Percentiles rank a stretch among this genome's conserved stretches.
phyloP scores from a whole-genome alignment of 92 coral and sea anemone genomes.

The Hydrozoanthus gracilis region DNA sequence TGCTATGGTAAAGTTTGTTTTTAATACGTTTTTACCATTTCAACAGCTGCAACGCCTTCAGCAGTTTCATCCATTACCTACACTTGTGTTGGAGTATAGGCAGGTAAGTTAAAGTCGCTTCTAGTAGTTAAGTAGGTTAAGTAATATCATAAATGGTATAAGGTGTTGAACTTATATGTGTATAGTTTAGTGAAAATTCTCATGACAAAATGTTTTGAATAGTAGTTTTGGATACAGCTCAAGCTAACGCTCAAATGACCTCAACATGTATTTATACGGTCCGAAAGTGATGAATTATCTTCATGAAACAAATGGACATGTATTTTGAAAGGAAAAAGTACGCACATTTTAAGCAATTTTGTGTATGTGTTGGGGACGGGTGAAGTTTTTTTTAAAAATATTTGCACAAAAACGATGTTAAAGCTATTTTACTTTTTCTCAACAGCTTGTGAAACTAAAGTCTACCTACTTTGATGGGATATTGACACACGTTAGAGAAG shows the following conservation, averaged over 20 bases:
- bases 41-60: slow-evolving; percentile 78
- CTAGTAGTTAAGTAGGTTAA: not conserved
- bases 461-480: slow-evolving; percentile 97
- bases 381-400: no score
- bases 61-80: slow-evolving; percentile 93
- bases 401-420: not conserved
- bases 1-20: not conserved
- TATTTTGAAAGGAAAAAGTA: no score
- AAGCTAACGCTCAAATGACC: no score
- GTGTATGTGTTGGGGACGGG: no score
- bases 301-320: no score
- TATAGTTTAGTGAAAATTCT: no score
- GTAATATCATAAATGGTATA: not conserved
- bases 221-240: no score
- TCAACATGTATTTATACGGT: no score
- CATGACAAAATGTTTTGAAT: no score
- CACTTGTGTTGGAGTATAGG: slow-evolving; percentile 84
- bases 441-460: slow-evolving; percentile 84
- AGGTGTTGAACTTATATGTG: not conserved
- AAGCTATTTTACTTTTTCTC: not conserved
- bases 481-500: slow-evolving; percentile 72
- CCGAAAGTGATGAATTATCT: no score
- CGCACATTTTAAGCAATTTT: no score
- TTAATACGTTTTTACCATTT: no score
- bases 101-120: slow-evolving; percentile 61